Percentiles rank a stretch among this genome's conserved stretches.
These are phyloP conservation scores for Dermolepida albohirtum DNA, from an alignment of 2,888 invertebrate species.

Conservation along the genomic window DNA sequence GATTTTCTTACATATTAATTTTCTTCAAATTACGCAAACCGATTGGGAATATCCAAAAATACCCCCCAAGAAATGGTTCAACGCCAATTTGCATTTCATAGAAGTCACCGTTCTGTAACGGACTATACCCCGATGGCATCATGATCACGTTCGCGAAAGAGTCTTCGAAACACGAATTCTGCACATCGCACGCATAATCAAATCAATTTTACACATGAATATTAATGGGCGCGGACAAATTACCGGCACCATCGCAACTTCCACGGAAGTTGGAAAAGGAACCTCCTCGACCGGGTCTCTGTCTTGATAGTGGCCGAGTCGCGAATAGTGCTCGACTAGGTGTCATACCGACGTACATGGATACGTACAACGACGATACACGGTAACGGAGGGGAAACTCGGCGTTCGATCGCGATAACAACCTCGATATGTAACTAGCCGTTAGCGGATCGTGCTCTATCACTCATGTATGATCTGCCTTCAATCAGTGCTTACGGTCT, in stretches of 20 bases:
- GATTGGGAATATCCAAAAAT: too few relatives aligned
- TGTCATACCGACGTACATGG: conserved; percentile 53
- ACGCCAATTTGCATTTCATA: conserved; percentile 24
- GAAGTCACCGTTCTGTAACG: conserved; percentile 16
- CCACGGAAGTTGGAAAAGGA: conserved; percentile 38
- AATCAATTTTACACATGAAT: conserved; percentile 46
- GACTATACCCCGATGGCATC: conserved; percentile 10
- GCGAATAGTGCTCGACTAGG: conserved; percentile 46
- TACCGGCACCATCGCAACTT: conserved; percentile 12
- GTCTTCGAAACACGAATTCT: conserved; percentile 31
- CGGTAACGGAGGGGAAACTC: conserved; percentile 29
- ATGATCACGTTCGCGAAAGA: conserved; percentile 27
- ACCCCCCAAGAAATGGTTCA: background rate
- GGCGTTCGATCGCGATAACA: conserved; percentile 50
- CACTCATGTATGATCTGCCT: conserved; percentile 56
- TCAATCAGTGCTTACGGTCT: conserved; percentile 51
- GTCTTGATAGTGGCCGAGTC: too few relatives aligned
- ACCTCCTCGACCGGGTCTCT: too few relatives aligned
- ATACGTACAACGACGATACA: conserved; percentile 50
- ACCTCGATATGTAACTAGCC: conserved; percentile 55
- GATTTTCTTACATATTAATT: too few relatives aligned
- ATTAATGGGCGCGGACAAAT: conserved; percentile 42
- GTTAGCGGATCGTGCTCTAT: conserved; percentile 57
- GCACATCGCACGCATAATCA: conserved; percentile 31
- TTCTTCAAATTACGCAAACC: too few relatives aligned